These are phyloP conservation scores for Chloroceryle aenea DNA, from an alignment of 2,113 vertebrate species.

Conservation along the genomic window DNA sequence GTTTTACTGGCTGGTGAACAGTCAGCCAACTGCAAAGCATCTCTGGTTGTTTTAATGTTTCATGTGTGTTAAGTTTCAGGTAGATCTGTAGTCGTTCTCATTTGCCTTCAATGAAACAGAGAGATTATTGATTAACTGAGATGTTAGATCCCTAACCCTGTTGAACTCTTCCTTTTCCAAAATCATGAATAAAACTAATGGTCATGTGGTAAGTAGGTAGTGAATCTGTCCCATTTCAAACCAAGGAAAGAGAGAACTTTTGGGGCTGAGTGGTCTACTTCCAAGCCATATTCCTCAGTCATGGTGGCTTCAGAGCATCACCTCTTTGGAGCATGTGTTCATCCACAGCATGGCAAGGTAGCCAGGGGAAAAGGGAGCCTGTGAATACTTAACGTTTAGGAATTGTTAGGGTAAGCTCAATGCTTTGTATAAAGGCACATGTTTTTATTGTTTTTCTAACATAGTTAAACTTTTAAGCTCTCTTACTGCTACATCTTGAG, in stretches of 20 bases:
- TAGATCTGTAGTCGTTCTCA: background rate
- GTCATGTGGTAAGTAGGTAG: fast-evolving
- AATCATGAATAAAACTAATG: background rate
- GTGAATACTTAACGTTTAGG: background rate
- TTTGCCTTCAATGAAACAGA: background rate
- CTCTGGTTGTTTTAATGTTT: background rate
- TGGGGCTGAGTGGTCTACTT: background rate
- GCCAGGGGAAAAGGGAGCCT: background rate
- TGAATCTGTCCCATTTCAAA: background rate
- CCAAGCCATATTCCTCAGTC: fast-evolving
- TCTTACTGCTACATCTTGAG: background rate
- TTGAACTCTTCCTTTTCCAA: background rate
- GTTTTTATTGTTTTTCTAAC: background rate
- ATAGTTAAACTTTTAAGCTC: background rate
- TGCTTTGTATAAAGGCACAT: background rate
- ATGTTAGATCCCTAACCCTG: background rate
- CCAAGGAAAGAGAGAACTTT: background rate
- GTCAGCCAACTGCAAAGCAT: background rate
- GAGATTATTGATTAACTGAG: background rate
- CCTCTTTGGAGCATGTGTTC: fast-evolving
- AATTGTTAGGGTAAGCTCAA: background rate
- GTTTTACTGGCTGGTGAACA: background rate
- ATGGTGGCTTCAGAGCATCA: background rate
- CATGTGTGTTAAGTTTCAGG: background rate
- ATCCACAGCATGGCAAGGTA: background rate